Evolutionary conservation across 1,140 invertebrate species (phyloP).

Genomic region (Drosophila parabipectinata): DNA sequence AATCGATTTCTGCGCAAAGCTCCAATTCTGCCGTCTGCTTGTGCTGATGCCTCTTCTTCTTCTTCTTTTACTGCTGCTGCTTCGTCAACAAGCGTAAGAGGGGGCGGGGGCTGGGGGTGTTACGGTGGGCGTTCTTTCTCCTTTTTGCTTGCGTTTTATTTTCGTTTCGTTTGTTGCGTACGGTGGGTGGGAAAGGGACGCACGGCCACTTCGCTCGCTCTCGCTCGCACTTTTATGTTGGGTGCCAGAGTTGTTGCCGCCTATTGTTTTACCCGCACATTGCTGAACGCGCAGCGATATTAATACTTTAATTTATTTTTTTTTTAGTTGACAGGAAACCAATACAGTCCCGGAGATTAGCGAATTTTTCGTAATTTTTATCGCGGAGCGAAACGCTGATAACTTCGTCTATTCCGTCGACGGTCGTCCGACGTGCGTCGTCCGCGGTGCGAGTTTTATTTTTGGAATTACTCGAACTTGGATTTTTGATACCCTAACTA

Average conservation of each 20-base stretch:
- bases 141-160: slow-evolving; percentile 66
- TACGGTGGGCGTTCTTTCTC: slow-evolving; percentile 77
- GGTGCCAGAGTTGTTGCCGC: slow-evolving; percentile 50
- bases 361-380: slow-evolving; percentile 2
- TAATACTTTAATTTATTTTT: slow-evolving; percentile 1
- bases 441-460: slow-evolving; percentile 1
- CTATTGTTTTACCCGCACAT: slow-evolving; percentile 69
- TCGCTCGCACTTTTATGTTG: slow-evolving; percentile 30
- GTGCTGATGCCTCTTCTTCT: slow-evolving; percentile 41
- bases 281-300: slow-evolving; percentile 42
- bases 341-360: slow-evolving; percentile 1
- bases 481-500: background rate
- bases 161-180: slow-evolving; percentile 63
- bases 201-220: slow-evolving; percentile 35
- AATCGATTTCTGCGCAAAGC: slow-evolving; percentile 82
- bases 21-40: slow-evolving; percentile 66
- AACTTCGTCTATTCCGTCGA: background rate
- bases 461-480: background rate
- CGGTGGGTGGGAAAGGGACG: slow-evolving; percentile 37
- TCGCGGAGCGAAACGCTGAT: background rate
- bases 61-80: slow-evolving; percentile 49
- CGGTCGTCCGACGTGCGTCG: background rate
- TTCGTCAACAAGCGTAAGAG: slow-evolving; percentile 36
- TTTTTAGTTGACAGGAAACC: slow-evolving; percentile 6
- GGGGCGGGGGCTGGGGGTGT: slow-evolving; percentile 37